A percentile compares a stretch with the other conserved stretches of the same genome.
Evolutionary conservation across 1,140 invertebrate genomes (phyloP).

Genomic region (Steinernema khuongi): DNA sequence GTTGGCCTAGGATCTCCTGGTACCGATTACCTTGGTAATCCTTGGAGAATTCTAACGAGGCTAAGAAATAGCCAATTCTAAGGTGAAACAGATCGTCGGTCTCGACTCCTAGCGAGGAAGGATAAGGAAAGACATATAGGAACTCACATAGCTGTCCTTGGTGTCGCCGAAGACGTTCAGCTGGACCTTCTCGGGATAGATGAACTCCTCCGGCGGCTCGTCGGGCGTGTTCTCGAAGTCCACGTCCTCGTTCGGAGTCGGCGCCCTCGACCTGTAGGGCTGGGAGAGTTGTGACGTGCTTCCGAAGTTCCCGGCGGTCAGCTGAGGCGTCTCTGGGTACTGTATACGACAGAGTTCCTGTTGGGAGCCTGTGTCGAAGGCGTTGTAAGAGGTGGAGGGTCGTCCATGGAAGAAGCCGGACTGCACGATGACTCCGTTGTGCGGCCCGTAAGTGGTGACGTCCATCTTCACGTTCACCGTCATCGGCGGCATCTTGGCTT

Average conservation of each 20-base stretch:
- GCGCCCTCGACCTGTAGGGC: neutral
- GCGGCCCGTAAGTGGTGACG: neutral
- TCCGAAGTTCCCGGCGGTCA: neutral
- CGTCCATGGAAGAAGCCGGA: neutral
- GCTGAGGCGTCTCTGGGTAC: neutral
- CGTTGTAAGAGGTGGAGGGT: neutral
- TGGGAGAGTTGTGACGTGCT: neutral
- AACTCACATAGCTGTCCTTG: neutral
- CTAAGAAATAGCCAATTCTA: too few relatives aligned
- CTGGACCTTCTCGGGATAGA: neutral
- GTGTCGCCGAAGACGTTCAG: neutral
- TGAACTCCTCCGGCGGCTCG: slow-evolving; percentile 1
- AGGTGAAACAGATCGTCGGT: neutral
- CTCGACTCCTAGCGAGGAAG: neutral
- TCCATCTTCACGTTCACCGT: neutral
- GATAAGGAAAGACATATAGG: neutral
- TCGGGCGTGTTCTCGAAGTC: neutral
- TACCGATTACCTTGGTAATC: too few relatives aligned
- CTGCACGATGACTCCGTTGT: slow-evolving; percentile 5
- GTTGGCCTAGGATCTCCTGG: too few relatives aligned
- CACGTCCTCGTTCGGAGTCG: neutral
- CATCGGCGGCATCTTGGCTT: neutral
- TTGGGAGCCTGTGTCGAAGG: neutral
- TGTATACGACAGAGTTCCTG: neutral
- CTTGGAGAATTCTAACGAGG: too few relatives aligned